Base-by-base conservation (phyloP, 2,888 invertebrate genomes). In the Mythimna loreyi region DNA sequence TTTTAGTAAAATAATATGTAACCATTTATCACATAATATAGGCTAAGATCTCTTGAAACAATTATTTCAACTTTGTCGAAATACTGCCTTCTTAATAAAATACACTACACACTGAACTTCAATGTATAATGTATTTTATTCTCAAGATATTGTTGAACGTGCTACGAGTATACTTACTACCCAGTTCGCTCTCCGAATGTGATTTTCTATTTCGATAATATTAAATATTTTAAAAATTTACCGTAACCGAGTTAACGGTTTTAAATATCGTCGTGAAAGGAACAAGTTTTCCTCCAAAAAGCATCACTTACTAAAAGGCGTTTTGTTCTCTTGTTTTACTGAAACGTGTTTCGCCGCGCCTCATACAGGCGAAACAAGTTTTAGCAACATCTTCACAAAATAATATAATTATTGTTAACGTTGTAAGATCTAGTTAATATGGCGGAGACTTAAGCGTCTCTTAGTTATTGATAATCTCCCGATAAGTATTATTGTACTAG, bases 401-500 rank as follows among this genome's bases (percentile, higher is more conserved):
- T 33, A 13, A 43, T 68, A 58, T 62, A 36, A 80, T 78, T 84
- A 71, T 83, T 82, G 77, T 75, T 78, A 83, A 80, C 80, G 76
- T 84, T 74, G 67, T 85, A 77, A 81, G 71, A 71, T 61, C 79
- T 81, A 83, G 77, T 81, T 80, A 49, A 64, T 82, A 82, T 64
- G 60, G 67, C 76, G 75, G 75, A 83, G 81, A 83, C 86, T 86
- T 67, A 21, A 83, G 56, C 50, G 58, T 73, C 77, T 75, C 71
- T 47, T 56, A 72, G 21, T 72, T 86, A 88, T 87, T 83, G 83
- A 88, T 90, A 91, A 91, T 92, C 90, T 92, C 91, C 87, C 81
- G 71, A 85, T 88, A 89, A 91, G 87, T 92, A 92, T 91, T 91
- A 91, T 84, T 86, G 73, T 85, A 88, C 86, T 92, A 92, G 91